These are phyloP conservation scores for Entelurus aequoreus DNA, from an alignment of 2,113 vertebrate species.

Conservation along the genomic window DNA sequence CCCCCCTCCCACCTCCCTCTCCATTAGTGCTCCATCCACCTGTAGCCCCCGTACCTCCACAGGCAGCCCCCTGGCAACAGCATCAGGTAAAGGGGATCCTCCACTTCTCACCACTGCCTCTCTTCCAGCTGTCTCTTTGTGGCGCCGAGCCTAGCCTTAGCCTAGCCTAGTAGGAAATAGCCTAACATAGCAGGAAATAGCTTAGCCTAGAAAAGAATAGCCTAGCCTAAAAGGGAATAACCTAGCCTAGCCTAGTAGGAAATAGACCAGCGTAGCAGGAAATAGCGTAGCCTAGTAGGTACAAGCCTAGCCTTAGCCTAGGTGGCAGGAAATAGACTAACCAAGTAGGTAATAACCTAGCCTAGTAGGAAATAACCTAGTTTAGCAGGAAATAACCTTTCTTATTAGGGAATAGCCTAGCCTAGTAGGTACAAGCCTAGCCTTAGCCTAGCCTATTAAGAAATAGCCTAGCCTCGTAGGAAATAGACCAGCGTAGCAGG, in stretches of 20 bases:
- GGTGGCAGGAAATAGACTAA: no score
- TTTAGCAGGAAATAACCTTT: no score
- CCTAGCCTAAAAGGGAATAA: neutral
- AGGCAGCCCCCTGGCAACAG: constrained; percentile 98
- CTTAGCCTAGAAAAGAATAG: neutral
- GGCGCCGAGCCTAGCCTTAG: neutral
- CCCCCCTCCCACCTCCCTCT: constrained; percentile 62
- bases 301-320: no score
- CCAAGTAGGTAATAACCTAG: no score
- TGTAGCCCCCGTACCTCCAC: constrained; percentile 86
- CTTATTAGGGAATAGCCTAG: no score
- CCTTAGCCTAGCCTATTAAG: no score
- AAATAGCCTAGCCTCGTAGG: no score
- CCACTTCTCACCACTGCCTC: constrained; percentile 47
- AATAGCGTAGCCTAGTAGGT: no score
- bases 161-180: neutral
- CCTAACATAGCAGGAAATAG: neutral
- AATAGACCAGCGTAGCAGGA: no score
- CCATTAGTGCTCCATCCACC: constrained; percentile 88
- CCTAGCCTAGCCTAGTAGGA: neutral
- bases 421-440: no score
- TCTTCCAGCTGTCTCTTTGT: constrained; percentile 45
- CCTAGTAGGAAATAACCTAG: no score
- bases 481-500: no score
- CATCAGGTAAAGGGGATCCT: constrained; percentile 95